phyloP scores from a whole-genome alignment of 2,888 invertebrate species.

The Eupsilia transversa region DNA sequence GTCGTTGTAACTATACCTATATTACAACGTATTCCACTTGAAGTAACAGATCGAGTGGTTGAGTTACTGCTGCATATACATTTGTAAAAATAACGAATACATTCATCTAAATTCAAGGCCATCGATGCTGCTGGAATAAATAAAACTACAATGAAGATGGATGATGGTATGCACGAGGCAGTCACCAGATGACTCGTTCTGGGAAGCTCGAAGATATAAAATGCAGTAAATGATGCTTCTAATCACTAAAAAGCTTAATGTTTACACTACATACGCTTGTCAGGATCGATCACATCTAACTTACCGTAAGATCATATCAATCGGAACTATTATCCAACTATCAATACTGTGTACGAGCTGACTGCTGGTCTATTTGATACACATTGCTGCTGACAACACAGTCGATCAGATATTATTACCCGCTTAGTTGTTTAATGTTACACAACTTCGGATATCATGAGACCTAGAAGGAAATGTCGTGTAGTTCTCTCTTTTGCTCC shows the following conservation, averaged over 20 bases:
- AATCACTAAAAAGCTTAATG: constrained; percentile 86
- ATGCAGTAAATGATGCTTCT: constrained; percentile 86
- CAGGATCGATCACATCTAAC: constrained; percentile 84
- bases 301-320: constrained; percentile 87
- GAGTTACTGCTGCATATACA: constrained; percentile 65
- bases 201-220: constrained; percentile 79
- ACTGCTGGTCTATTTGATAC: constrained; percentile 76
- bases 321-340: constrained; percentile 85
- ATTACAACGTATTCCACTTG: constrained; percentile 48
- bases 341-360: constrained; percentile 74
- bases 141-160: constrained; percentile 85
- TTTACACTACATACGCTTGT: constrained; percentile 84
- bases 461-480: constrained; percentile 55
- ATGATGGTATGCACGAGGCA: constrained; percentile 80
- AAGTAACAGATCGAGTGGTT: constrained; percentile 57
- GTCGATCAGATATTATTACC: constrained; percentile 66
- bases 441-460: constrained; percentile 66
- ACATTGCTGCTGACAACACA: constrained; percentile 81
- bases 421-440: constrained; percentile 56
- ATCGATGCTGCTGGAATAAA: constrained; percentile 80
- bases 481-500: constrained; percentile 46
- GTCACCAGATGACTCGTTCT: constrained; percentile 80
- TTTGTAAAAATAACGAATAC: constrained; percentile 73
- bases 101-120: constrained; percentile 79
- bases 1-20: constrained; percentile 32